Conservation (phyloP, 35 echinoderm and acorn worm genomes). For the Apostichopus californicus region DNA sequence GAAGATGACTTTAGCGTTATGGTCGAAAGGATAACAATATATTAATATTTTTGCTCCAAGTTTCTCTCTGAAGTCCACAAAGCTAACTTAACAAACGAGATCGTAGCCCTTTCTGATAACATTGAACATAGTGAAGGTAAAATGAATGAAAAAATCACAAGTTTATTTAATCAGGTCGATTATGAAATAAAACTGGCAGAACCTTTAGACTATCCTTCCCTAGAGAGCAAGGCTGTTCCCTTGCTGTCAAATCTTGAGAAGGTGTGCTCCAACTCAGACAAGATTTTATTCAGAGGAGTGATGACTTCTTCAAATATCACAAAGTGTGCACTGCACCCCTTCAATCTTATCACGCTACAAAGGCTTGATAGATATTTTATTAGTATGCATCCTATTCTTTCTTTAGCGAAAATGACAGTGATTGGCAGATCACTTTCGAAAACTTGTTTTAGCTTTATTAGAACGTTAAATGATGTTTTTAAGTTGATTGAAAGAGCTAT, state of each 20-base stretch:
- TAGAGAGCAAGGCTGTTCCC: not conserved
- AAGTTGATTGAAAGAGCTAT: not conserved
- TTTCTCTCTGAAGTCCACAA: conserved; percentile 26
- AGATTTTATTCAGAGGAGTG: not conserved
- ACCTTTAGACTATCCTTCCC: not conserved
- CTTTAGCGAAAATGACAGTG: conserved; percentile 10
- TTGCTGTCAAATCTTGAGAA: not conserved
- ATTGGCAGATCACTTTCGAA: conserved; percentile 12
- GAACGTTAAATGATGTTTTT: too few species aligned
- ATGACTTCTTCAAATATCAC: conserved; percentile 20
- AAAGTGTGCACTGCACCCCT: not conserved
- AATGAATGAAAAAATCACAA: too few species aligned
- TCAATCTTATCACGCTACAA: conserved; percentile 13
- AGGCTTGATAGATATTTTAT: conserved; percentile 27
- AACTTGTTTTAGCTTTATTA: too few species aligned
- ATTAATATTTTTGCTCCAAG: not conserved
- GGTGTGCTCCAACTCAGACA: not conserved
- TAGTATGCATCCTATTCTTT: not conserved
- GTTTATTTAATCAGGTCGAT: too few species aligned
- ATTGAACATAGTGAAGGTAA: not conserved
- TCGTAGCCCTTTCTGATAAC: not conserved
- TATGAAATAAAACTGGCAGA: conserved; percentile 32
- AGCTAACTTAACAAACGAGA: not conserved
- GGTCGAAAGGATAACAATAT: not conserved
- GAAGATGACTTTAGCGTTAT: not conserved